A percentile compares a stretch with the other conserved stretches of the same genome.
These are phyloP conservation scores for Aspiorhynchus laticeps DNA, from an alignment of 2,113 vertebrate species.

Conservation along the genomic window DNA sequence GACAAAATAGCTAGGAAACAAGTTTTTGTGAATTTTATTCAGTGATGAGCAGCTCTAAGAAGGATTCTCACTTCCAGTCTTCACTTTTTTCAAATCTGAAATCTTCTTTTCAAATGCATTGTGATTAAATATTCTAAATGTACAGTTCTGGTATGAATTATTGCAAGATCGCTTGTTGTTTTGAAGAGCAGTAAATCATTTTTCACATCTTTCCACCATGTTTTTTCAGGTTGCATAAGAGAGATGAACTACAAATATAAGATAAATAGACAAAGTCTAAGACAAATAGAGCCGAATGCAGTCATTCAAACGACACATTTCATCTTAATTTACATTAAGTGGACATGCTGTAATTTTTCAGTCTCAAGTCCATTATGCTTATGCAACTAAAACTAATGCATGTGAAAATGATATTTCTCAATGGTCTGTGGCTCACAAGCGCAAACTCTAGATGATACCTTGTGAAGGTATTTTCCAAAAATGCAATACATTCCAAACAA, in stretches of 20 bases:
- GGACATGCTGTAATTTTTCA: neutral
- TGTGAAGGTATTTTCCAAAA: neutral
- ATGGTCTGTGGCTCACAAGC: conserved; percentile 2
- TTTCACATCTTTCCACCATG: neutral
- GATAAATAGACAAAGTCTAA: neutral
- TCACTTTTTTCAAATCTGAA: conserved; percentile 10
- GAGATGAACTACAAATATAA: neutral
- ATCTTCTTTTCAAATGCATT: neutral
- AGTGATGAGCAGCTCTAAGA: neutral
- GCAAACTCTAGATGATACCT: neutral
- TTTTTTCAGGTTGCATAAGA: conserved; percentile 1
- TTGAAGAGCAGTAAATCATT: neutral
- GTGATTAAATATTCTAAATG: neutral
- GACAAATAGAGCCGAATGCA: neutral
- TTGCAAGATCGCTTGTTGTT: neutral
- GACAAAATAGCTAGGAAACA: neutral
- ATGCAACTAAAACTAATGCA: neutral
- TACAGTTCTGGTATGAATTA: conserved; percentile 10
- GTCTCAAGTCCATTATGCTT: neutral
- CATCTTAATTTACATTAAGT: neutral
- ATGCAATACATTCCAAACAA: conserved; percentile 13
- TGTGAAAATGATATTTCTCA: neutral
- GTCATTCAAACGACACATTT: neutral
- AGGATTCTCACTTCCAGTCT: neutral
- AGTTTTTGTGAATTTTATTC: neutral